These are phyloP conservation scores for Kryptopterus vitreolus DNA, from an alignment of 2,797 vertebrate species.

Conservation along the genomic window DNA sequence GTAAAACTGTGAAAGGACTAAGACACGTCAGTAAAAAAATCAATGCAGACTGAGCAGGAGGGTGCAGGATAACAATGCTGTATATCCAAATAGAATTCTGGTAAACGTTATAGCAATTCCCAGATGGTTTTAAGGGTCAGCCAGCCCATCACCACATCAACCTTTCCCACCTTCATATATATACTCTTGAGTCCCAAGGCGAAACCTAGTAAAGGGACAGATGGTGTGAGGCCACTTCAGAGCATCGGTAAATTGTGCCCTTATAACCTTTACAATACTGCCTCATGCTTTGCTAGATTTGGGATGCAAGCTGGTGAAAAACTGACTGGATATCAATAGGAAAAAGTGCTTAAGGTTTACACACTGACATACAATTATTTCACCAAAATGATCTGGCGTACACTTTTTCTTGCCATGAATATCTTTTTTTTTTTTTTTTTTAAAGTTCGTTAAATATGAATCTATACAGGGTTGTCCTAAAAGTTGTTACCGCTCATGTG, in stretches of 20 bases:
- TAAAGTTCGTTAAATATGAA: no score
- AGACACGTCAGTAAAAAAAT: background rate
- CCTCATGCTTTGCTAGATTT: background rate
- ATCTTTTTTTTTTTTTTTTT: no score
- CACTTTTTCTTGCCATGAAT: background rate
- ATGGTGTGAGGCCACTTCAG: background rate
- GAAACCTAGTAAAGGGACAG: background rate
- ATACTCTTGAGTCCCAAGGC: background rate
- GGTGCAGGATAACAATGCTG: background rate
- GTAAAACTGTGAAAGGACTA: background rate
- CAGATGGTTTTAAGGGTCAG: background rate
- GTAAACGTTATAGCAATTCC: background rate
- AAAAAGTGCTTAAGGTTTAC: background rate
- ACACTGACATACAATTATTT: background rate
- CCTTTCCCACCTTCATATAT: constrained; percentile 1
- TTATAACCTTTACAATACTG: constrained; percentile 7
- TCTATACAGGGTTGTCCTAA: no score
- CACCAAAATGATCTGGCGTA: background rate
- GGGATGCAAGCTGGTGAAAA: background rate
- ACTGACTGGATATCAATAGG: background rate
- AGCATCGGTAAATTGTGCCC: constrained; percentile 6
- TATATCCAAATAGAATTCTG: background rate
- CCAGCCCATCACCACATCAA: constrained; percentile 3
- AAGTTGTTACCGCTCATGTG: no score
- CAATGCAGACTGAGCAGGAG: background rate